These are phyloP conservation scores for Phodopus roborovskii DNA, from an alignment of 2,113 vertebrate genomes.

Conservation along the genomic window DNA sequence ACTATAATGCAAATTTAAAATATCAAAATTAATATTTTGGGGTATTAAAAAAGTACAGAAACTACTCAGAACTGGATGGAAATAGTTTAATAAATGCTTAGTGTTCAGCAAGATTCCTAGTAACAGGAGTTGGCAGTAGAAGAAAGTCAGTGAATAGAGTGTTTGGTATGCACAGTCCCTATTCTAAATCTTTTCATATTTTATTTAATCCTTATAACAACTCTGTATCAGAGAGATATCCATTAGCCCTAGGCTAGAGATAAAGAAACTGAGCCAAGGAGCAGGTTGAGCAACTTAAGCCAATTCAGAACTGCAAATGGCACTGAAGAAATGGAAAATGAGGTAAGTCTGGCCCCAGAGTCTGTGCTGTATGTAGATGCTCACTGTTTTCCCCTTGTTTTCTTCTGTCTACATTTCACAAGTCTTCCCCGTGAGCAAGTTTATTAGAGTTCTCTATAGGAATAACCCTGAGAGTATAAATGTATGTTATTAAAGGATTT, in stretches of 20 bases:
- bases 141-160: not conserved
- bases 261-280: not conserved
- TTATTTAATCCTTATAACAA: not conserved
- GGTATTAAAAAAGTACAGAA: not conserved
- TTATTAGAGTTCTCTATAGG: not conserved
- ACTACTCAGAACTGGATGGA: not conserved
- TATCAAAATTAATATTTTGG: constrained; percentile 6
- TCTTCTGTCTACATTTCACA: not conserved
- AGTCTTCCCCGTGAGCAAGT: not conserved
- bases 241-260: not conserved
- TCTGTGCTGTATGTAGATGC: not conserved
- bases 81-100: not conserved
- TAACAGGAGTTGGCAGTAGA: not conserved
- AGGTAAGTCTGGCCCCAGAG: not conserved
- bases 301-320: not conserved
- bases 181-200: not conserved
- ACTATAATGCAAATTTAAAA: not conserved
- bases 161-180: not conserved
- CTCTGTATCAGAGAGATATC: not conserved
- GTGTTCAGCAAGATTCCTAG: not conserved
- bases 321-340: not conserved
- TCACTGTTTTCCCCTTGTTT: not conserved
- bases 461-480: not conserved
- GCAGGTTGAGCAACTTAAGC: not conserved
- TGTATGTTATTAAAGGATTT: not conserved